phyloP scores from a whole-genome alignment of 2,113 vertebrate genomes.

The Pantherophis guttatus region DNA sequence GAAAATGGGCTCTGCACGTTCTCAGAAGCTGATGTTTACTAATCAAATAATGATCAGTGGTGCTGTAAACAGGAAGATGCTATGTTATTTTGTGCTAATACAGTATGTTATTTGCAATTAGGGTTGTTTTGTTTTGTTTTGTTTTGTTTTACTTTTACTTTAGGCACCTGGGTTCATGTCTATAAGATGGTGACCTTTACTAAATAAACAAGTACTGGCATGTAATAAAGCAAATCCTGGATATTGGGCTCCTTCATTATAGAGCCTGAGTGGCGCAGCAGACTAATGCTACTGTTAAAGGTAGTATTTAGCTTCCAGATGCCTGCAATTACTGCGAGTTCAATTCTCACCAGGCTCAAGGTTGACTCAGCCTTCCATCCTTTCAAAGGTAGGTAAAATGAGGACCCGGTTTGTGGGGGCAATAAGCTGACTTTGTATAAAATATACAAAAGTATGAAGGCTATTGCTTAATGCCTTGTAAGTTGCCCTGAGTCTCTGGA shows the following conservation, averaged over 20 bases:
- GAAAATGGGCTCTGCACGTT: neutral
- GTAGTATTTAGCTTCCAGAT: too few relatives aligned
- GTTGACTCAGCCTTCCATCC: too few relatives aligned
- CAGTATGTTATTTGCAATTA: neutral
- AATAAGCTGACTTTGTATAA: too few relatives aligned
- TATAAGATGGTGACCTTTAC: neutral
- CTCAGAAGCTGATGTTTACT: neutral
- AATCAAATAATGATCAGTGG: neutral
- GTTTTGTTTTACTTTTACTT: neutral
- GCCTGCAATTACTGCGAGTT: too few relatives aligned
- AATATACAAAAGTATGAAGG: too few relatives aligned
- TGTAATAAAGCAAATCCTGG: neutral
- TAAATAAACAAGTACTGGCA: neutral
- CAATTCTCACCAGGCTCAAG: too few relatives aligned
- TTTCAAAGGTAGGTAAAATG: too few relatives aligned
- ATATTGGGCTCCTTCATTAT: neutral
- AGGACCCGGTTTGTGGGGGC: too few relatives aligned
- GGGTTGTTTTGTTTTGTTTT: neutral
- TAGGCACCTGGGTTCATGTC: neutral
- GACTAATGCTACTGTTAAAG: too few relatives aligned
- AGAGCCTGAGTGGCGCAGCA: too few relatives aligned
- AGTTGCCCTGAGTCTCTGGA: too few relatives aligned
- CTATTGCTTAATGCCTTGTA: too few relatives aligned
- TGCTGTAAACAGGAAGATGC: neutral
- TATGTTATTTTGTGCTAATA: neutral